Percentiles rank a stretch among this genome's conserved stretches.
These are phyloP conservation scores for Ploceus nigricollis DNA, from an alignment of 2,113 vertebrate species.

Conservation along the genomic window DNA sequence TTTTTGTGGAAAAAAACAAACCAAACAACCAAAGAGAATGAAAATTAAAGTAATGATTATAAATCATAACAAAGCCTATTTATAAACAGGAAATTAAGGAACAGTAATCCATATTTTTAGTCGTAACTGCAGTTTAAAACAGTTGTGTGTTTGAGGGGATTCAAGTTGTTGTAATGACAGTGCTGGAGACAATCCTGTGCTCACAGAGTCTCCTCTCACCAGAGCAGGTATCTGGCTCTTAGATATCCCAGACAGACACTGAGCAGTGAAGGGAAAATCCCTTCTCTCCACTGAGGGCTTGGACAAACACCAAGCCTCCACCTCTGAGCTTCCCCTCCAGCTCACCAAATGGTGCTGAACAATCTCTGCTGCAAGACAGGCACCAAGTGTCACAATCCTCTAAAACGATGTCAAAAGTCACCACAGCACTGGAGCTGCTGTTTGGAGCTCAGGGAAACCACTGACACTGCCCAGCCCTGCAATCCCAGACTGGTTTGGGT, in stretches of 20 bases:
- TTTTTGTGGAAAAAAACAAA: not conserved
- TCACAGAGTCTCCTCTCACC: not conserved
- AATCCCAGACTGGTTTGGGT: not conserved
- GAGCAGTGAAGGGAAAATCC: not conserved
- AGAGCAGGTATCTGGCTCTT: not conserved
- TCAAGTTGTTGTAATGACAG: not conserved
- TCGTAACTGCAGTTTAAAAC: not conserved
- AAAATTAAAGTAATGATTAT: not conserved
- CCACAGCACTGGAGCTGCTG: not conserved
- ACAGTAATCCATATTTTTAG: not conserved
- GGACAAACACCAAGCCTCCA: not conserved
- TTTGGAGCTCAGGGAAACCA: not conserved
- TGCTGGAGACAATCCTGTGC: not conserved
- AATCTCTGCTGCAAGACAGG: slow-evolving; percentile 55
- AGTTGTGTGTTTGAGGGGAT: not conserved
- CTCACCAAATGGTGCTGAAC: slow-evolving; percentile 44
- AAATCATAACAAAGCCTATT: not conserved
- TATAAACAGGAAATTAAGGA: not conserved
- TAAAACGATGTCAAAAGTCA: not conserved
- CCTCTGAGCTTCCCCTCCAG: slow-evolving; percentile 10
- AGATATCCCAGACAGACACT: not conserved
- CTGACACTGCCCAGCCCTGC: not conserved
- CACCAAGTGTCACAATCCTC: slow-evolving; percentile 2
- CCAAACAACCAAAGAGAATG: not conserved
- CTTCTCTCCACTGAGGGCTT: not conserved